A percentile compares a stretch with the other conserved stretches of the same genome.
Conservation (phyloP, 2,113 vertebrate genomes). For the Anolis carolinensis region DNA sequence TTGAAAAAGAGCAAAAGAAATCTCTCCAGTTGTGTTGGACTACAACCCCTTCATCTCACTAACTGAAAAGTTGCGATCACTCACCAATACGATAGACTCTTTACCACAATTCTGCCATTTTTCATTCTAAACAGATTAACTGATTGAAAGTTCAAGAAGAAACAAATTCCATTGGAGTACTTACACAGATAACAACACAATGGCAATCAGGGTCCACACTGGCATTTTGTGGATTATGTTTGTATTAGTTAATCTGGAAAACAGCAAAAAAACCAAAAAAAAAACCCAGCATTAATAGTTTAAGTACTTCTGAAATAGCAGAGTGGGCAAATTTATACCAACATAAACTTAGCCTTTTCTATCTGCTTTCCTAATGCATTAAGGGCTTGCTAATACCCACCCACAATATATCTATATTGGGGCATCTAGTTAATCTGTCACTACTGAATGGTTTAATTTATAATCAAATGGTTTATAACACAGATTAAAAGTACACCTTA, state of each 20-base stretch:
- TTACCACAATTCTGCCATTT: background rate
- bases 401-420: background rate
- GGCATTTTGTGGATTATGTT: conserved; percentile 82
- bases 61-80: background rate
- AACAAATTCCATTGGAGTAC: conserved; percentile 59
- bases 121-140: background rate
- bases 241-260: conserved; percentile 82
- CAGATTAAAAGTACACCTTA: too few species aligned
- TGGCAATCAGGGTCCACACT: conserved; percentile 81
- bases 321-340: background rate
- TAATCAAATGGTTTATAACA: background rate
- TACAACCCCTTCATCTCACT: background rate
- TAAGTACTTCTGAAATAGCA: conserved; percentile 26
- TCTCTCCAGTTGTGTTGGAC: background rate
- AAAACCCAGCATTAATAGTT: conserved; percentile 28
- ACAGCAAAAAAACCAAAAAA: conserved; percentile 50
- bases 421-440: too few species aligned
- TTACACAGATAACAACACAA: conserved; percentile 81
- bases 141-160: conserved; percentile 11
- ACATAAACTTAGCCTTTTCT: background rate
- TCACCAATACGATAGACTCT: background rate
- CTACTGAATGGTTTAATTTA: too few species aligned
- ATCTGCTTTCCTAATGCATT: background rate
- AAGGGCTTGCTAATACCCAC: background rate
- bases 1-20: background rate